A percentile compares a stretch with the other conserved stretches of the same genome.
Evolutionary conservation across 2,888 invertebrate genomes (phyloP).

Genomic region (Drosophila sordidapex): DNA sequence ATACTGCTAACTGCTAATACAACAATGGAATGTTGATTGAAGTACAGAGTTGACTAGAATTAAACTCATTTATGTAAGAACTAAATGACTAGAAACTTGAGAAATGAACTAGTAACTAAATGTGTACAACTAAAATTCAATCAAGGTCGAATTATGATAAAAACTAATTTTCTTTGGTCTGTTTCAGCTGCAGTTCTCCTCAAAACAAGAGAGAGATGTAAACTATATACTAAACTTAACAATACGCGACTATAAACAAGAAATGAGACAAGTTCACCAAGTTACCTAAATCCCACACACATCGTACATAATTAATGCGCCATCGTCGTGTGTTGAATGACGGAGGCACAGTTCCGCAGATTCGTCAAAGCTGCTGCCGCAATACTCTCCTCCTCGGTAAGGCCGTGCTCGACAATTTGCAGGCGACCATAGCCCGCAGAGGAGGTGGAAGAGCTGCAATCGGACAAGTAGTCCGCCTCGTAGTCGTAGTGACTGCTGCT

Average conservation of each 20-base stretch:
- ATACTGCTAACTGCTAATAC: conserved; percentile 17
- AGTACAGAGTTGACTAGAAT: conserved; percentile 65
- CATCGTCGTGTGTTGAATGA: conserved; percentile 85
- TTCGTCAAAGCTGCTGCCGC: conserved; percentile 85
- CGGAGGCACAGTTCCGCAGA: conserved; percentile 84
- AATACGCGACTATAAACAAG: conserved; percentile 46
- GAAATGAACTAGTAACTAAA: conserved; percentile 47
- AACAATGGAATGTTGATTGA: conserved; percentile 63
- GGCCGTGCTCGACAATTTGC: conserved; percentile 83
- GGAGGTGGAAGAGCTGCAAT: conserved; percentile 81
- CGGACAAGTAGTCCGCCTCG: conserved; percentile 81
- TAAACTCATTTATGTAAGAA: conserved; percentile 59
- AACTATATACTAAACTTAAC: conserved; percentile 70
- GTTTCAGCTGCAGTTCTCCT: conserved; percentile 75
- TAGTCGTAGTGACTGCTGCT: conserved; percentile 70
- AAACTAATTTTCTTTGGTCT: conserved; percentile 77
- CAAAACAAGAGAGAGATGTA: conserved; percentile 19
- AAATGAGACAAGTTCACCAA: conserved; percentile 51
- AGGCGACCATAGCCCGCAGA: conserved; percentile 82
- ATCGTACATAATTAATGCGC: conserved; percentile 71
- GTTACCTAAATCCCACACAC: conserved; percentile 2
- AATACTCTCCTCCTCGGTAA: conserved; percentile 85
- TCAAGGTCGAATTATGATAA: conserved; percentile 35
- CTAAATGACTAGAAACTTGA: conserved; percentile 57
- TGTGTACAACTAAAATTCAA: conserved; percentile 44